phyloP scores from a whole-genome alignment of 1,140 invertebrate species.

The Drosophila melanica region DNA sequence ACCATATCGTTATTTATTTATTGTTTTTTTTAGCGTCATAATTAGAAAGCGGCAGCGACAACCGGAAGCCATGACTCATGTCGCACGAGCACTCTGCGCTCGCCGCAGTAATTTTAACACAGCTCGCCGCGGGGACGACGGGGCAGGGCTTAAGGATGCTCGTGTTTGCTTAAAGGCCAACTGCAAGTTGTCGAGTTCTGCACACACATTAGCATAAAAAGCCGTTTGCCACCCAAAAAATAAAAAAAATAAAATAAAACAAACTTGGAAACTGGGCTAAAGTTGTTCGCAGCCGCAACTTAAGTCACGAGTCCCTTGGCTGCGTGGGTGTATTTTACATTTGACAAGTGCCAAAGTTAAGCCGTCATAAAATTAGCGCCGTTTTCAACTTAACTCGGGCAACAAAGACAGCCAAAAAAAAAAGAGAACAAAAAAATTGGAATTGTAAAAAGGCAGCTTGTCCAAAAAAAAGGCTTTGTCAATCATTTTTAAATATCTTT shows the following conservation, averaged over 20 bases:
- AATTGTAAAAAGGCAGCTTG: constrained; percentile 33
- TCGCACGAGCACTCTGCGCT: constrained; percentile 64
- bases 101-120: constrained; percentile 78
- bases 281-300: constrained; percentile 6
- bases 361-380: constrained; percentile 74
- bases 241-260: no score
- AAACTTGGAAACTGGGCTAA: constrained; percentile 25
- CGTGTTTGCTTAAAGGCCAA: constrained; percentile 52
- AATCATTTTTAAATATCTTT: no score
- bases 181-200: constrained; percentile 48
- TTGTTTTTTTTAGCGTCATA: constrained; percentile 58
- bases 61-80: constrained; percentile 80
- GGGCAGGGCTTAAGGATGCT: constrained; percentile 48
- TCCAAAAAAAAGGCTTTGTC: no score
- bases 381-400: constrained; percentile 56
- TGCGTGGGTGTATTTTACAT: constrained; percentile 20
- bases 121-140: constrained; percentile 10
- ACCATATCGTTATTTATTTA: constrained; percentile 26
- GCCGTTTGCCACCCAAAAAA: background rate
- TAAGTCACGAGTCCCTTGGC: constrained; percentile 2
- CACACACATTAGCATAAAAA: constrained; percentile 68
- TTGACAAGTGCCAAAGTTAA: constrained; percentile 70
- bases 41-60: constrained; percentile 69
- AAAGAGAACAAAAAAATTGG: constrained; percentile 22
- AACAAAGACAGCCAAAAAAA: constrained; percentile 54